Evolutionary conservation across 2,888 invertebrate species (phyloP), one percentile per base, ranked within the genome.

Genomic region (Danaus chrysippus): DNA sequence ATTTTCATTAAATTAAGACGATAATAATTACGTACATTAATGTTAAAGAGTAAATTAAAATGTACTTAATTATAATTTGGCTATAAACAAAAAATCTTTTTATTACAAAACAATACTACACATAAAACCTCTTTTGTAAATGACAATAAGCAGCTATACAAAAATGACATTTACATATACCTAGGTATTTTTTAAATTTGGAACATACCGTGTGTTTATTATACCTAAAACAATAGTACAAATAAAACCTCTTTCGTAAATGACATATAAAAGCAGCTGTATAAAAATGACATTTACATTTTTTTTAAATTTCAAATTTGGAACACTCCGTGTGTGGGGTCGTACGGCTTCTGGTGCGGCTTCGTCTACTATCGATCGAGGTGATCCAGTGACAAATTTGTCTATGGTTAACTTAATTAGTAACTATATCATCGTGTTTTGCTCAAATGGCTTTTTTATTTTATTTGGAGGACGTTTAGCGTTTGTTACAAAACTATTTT

Each of bases 291-390:
- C n/a, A 43, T 43, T 11, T 43, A n/a, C 13, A 46, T 8, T 9
- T 46, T 13, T n/a, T 46, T 42, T 53, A 3, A 3, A 34, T 52
- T 54, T 13, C 13, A n/a, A 34, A 49, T 59, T 44, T 34, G 10
- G 11, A 62, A 56, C 66, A 64, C 15, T 12, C 61, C 58, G 46
- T 66, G 42, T 44, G 46, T 46, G 54, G 42, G 13, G 44, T 62
- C 58, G 52, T 76, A 69, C 1, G 71, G 67, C 70, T 73, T 74
- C 72, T 71, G 70, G 59, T 59, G 61, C 61, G 84, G 84, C 84
- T 85, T 84, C 84, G 83, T 84, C 84, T 83, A 78, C 78, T 71
- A 85, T 84, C 82, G 85, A 84, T 76, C 79, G 71, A 68, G 74
- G 73, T 65, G 67, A 67, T 67, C 52, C 65, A 57, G 62, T 58